A percentile compares a stretch with the other conserved stretches of the same genome.
Evolutionary conservation across 1,140 invertebrate genomes (phyloP).

Genomic region (Lysiphlebus fabarum): DNA sequence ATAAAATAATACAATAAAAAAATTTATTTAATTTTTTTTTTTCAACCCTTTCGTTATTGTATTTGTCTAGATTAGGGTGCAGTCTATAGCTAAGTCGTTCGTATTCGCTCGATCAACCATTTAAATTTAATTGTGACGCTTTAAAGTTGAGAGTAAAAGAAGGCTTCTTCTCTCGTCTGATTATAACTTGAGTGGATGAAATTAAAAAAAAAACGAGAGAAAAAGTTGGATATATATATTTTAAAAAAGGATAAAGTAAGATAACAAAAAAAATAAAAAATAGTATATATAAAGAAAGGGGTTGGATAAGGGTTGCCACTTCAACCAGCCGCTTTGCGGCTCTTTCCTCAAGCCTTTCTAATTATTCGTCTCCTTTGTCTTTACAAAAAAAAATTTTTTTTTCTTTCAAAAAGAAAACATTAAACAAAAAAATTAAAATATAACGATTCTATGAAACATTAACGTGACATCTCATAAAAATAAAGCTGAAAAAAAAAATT

Average conservation of each 20-base stretch:
- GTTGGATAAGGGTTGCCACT: slow-evolving; percentile 18
- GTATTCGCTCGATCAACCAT: slow-evolving; percentile 23
- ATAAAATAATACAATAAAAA: no score
- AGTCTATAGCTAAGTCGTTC: not conserved
- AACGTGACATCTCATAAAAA: no score
- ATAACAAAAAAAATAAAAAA: no score
- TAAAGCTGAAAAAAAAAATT: no score
- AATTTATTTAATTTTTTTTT: no score
- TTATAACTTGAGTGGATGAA: not conserved
- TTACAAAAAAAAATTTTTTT: not conserved
- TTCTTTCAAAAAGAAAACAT: slow-evolving; percentile 9
- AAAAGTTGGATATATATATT: no score
- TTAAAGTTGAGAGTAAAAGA: slow-evolving; percentile 21
- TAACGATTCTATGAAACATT: no score
- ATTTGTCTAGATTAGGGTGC: slow-evolving; percentile 6
- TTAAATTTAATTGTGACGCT: slow-evolving; percentile 29
- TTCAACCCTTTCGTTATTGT: not conserved
- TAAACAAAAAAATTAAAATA: slow-evolving; percentile 2
- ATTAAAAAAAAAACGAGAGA: no score
- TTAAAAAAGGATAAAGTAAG: no score
- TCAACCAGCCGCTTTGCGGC: slow-evolving; percentile 21
- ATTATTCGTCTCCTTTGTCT: slow-evolving; percentile 16
- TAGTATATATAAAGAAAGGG: slow-evolving; percentile 16
- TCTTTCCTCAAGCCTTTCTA: slow-evolving; percentile 8
- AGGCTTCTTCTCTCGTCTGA: not conserved